phyloP scores from a whole-genome alignment of 64 coral and sea anemone species.

The Montipora capricornis region DNA sequence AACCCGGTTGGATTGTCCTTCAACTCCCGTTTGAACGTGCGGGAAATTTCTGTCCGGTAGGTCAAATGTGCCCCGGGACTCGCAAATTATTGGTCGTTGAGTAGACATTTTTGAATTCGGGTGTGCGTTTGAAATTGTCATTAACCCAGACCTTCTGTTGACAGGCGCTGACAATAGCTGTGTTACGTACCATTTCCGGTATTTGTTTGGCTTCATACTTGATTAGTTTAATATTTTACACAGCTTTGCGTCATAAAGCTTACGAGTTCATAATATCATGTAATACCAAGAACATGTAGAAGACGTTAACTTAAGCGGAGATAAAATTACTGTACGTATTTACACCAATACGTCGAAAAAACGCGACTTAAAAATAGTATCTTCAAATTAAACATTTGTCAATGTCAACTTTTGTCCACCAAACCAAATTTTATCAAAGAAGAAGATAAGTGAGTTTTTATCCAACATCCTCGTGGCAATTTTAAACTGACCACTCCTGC shows the following conservation, averaged over 20 bases:
- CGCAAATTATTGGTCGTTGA: neutral
- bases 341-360: neutral
- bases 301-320: neutral
- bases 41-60: neutral
- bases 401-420: neutral
- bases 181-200: slow-evolving; percentile 76
- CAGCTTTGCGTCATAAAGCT: slow-evolving; percentile 29
- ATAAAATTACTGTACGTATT: neutral
- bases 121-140: slow-evolving; percentile 58
- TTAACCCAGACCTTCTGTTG: slow-evolving; percentile 73
- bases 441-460: neutral
- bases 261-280: neutral
- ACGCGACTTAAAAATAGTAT: neutral
- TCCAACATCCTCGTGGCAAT: slow-evolving; percentile 27
- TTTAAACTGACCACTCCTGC: slow-evolving; percentile 18
- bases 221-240: slow-evolving; percentile 71
- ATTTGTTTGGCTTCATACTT: slow-evolving; percentile 70
- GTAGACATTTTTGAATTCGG: neutral
- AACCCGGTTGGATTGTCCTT: slow-evolving; percentile 49
- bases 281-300: neutral
- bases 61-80: neutral
- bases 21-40: neutral
- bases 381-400: neutral
- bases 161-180: slow-evolving; percentile 70
- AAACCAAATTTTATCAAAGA: slow-evolving; percentile 25